A percentile compares a stretch with the other conserved stretches of the same genome.
These are phyloP conservation scores for Hirtodrosophila alboralis DNA, from an alignment of 2,888 invertebrate species.

Conservation along the genomic window DNA sequence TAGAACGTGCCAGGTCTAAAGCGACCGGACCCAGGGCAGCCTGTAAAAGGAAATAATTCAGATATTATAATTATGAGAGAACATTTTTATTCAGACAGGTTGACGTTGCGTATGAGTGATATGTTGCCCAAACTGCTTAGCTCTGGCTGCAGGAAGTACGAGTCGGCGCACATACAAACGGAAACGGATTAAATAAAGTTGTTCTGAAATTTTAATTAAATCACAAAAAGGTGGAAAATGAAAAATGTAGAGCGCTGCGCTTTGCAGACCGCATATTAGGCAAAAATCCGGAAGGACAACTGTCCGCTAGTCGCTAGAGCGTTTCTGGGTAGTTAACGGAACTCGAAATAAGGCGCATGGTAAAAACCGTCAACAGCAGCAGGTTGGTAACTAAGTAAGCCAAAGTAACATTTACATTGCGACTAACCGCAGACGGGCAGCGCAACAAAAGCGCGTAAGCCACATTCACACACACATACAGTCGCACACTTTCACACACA, in stretches of 20 bases:
- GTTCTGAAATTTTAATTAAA: slow-evolving; percentile 61
- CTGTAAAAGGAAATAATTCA: slow-evolving; percentile 80
- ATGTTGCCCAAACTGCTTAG: slow-evolving; percentile 16
- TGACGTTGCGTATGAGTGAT: slow-evolving; percentile 62
- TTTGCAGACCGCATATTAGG: slow-evolving; percentile 74
- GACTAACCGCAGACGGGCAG: slow-evolving; percentile 63
- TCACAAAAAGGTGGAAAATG: slow-evolving; percentile 52
- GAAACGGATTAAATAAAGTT: slow-evolving; percentile 40
- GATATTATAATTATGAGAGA: slow-evolving; percentile 8
- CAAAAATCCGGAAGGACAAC: slow-evolving; percentile 29
- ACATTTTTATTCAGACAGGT: slow-evolving; percentile 3
- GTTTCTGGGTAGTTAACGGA: slow-evolving; percentile 17
- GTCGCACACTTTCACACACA: slow-evolving; percentile 14
- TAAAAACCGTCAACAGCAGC: slow-evolving; percentile 33
- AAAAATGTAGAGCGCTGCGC: slow-evolving; percentile 41
- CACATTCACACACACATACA: slow-evolving; percentile 25
- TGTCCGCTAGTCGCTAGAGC: slow-evolving; percentile 2
- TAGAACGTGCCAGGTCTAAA: slow-evolving; percentile 85
- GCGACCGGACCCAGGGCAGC: slow-evolving; percentile 88
- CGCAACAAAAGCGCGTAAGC: slow-evolving; percentile 55
- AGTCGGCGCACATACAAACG: slow-evolving; percentile 18
- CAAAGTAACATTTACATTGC: slow-evolving; percentile 76
- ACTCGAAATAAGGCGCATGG: slow-evolving; percentile 26
- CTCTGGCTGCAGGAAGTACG: not conserved
- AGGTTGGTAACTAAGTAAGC: slow-evolving; percentile 50